These are phyloP conservation scores for Mionectes olivaceus DNA, from an alignment of 2,797 vertebrate genomes.

Conservation along the genomic window DNA sequence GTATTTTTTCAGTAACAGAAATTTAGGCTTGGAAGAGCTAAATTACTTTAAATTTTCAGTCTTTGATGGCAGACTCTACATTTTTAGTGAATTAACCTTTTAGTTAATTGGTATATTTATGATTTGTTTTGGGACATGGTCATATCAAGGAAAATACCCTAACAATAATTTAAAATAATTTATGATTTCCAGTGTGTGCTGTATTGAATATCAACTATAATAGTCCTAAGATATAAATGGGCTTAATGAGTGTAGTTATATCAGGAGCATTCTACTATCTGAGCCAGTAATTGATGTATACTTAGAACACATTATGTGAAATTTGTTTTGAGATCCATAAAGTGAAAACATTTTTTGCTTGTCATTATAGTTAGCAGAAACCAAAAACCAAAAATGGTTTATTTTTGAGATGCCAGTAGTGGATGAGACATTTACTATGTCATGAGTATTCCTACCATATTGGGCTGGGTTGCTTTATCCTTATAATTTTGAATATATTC, in stretches of 20 bases:
- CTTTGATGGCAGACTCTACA: not conserved
- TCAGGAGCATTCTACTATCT: not conserved
- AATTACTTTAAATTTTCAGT: not conserved
- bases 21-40: not conserved
- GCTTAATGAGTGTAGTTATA: not conserved
- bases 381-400: not conserved
- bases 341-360: not conserved
- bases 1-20: not conserved
- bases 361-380: not conserved
- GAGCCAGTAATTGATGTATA: not conserved
- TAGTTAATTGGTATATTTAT: not conserved
- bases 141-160: not conserved
- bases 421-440: not conserved
- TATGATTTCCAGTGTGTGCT: not conserved
- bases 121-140: not conserved
- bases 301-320: not conserved
- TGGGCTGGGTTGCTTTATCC: not conserved
- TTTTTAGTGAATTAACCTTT: not conserved
- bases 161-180: not conserved
- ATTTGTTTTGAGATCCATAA: not conserved
- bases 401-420: not conserved
- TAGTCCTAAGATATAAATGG: not conserved
- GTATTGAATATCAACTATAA: not conserved
- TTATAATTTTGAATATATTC: not conserved
- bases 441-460: not conserved